Evolutionary conservation across 2,797 vertebrate species (phyloP).

Genomic region (Schizopygopsis pylzovi): DNA sequence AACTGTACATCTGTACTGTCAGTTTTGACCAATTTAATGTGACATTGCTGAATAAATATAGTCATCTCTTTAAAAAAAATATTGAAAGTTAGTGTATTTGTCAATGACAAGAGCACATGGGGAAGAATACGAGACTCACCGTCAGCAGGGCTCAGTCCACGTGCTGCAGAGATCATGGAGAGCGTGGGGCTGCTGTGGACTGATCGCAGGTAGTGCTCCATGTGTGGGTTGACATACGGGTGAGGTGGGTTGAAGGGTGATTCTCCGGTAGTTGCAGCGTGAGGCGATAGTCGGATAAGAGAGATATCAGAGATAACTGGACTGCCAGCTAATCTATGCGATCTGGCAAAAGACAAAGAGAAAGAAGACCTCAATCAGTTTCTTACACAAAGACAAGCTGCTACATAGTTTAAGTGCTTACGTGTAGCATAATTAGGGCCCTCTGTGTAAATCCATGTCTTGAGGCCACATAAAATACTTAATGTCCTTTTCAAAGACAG

Average conservation of each 20-base stretch:
- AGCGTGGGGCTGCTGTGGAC: constrained; percentile 94
- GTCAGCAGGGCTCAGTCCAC: constrained; percentile 93
- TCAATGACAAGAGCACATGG: background rate
- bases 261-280: constrained; percentile 82
- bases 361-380: constrained; percentile 27
- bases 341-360: constrained; percentile 77
- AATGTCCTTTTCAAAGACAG: background rate
- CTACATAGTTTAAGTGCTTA: background rate
- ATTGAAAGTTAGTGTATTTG: background rate
- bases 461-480: constrained; percentile 14
- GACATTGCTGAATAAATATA: background rate
- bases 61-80: too few species aligned
- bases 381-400: background rate
- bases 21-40: background rate
- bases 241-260: constrained; percentile 89
- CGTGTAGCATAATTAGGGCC: constrained; percentile 20
- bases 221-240: constrained; percentile 90
- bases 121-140: constrained; percentile 78
- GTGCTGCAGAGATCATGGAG: constrained; percentile 93
- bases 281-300: constrained; percentile 93
- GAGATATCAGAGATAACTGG: constrained; percentile 97
- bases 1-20: too few species aligned
- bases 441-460: constrained; percentile 23
- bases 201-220: constrained; percentile 97
- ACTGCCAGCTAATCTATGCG: constrained; percentile 88